Base-by-base conservation (phyloP, 2,797 vertebrate genomes). In the Onychomys arenicola region DNA sequence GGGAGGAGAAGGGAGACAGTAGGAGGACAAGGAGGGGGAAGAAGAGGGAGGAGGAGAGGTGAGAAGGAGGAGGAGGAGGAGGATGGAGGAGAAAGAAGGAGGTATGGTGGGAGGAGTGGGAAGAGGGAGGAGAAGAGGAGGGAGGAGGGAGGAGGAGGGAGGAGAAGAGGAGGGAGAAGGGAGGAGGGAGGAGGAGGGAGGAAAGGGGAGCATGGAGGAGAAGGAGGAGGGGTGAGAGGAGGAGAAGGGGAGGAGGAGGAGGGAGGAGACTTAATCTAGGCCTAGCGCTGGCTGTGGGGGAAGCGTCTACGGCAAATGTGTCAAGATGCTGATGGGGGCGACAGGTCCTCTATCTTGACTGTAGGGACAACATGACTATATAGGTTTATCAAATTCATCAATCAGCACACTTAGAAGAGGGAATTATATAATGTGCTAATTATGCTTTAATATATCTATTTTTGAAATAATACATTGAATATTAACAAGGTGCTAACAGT, bases 401-500 rank as follows among this genome's bases (percentile, higher is more conserved):
- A 65, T 78, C 19, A 75, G 5, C 55, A 75, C 1, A 46, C n/a
- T 80, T 88, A n/a, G 90, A 86, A 40, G 19, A 9, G 32, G 71
- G 4, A 95, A 49, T 90, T 89, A 86, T 89, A 77, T 7, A 84
- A 52, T 61, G 43, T 67, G 59, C 34, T 75, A 93, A 88, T 83
- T 81, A 65, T 65, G 59, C 12, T 46, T 91, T 86, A 61, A 94
- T 75, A 89, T 59, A 91, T 71, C 19, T 81, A 75, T 95, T 57
- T 94, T 82, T 67, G 55, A 89, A 93, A 90, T 84, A 84, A 76
- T 65, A 0, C 32, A 84, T 57, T 94, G 57, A 21, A 91, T 71
- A 73, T 85, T 96, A 91, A 93, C 80, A 6, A 80, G 46, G 2
- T 61, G 23, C 77, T 90, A 89, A 89, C 87, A 84, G 91, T 1